A percentile compares a stretch with the other conserved stretches of the same genome.
phyloP scores from a whole-genome alignment of 2,888 invertebrate species.

The Coleophora flavipennella region DNA sequence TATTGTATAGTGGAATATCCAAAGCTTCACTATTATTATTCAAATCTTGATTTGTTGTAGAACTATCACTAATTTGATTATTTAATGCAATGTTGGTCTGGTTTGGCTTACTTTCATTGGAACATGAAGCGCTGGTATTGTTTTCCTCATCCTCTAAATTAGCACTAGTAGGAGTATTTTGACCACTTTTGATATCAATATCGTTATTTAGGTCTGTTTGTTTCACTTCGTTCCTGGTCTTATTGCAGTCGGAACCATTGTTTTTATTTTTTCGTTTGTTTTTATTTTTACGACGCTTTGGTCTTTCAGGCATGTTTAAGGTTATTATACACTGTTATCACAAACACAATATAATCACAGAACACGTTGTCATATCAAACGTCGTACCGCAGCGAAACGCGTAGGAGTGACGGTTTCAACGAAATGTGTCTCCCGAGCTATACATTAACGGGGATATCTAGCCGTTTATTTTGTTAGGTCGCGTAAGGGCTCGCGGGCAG shows the following conservation, averaged over 20 bases:
- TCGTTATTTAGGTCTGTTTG: slow-evolving; percentile 11
- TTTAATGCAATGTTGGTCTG: background rate
- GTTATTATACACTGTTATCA: slow-evolving; percentile 50
- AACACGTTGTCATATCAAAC: slow-evolving; percentile 37
- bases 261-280: slow-evolving; percentile 62
- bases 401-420: slow-evolving; percentile 44
- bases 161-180: slow-evolving; percentile 8
- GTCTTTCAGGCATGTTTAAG: slow-evolving; percentile 56
- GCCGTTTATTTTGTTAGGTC: slow-evolving; percentile 28
- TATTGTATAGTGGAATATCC: background rate
- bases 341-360: slow-evolving; percentile 45
- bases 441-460: slow-evolving; percentile 36
- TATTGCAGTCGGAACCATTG: slow-evolving; percentile 32
- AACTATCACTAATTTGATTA: too few relatives aligned
- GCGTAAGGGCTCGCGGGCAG: slow-evolving; percentile 42
- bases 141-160: too few relatives aligned
- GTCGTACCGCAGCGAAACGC: slow-evolving; percentile 38
- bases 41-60: slow-evolving; percentile 25
- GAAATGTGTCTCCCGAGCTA: slow-evolving; percentile 21
- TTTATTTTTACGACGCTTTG: slow-evolving; percentile 60
- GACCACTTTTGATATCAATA: slow-evolving; percentile 13
- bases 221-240: slow-evolving; percentile 30
- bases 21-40: slow-evolving; percentile 32
- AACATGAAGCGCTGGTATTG: too few relatives aligned
- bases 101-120: slow-evolving; percentile 1